Percentiles rank a stretch among this genome's conserved stretches.
phyloP scores from a whole-genome alignment of 2,797 vertebrate genomes.

The Steatocranus sp. region DNA sequence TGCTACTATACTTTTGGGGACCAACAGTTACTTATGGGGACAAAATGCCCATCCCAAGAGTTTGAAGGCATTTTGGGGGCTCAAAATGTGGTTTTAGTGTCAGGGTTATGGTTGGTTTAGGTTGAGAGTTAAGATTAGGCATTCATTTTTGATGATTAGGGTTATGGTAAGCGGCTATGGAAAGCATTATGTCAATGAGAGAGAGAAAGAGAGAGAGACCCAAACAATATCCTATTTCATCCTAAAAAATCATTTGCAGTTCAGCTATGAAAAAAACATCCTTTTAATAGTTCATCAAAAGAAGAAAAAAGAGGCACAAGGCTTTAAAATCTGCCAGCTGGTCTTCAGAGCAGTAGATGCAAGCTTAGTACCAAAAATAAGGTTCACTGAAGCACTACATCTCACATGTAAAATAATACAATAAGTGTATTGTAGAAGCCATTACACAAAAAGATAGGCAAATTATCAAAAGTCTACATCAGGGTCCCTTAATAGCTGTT shows the following conservation, averaged over 20 bases:
- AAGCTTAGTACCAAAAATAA: neutral
- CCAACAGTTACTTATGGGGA: neutral
- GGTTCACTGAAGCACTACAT: neutral
- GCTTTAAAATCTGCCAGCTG: neutral
- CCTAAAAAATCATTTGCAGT: neutral
- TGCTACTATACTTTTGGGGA: neutral
- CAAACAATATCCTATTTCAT: neutral
- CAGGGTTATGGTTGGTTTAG: neutral
- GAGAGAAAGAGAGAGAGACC: too few species aligned
- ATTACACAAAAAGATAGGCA: neutral
- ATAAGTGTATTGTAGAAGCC: neutral
- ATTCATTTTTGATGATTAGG: neutral
- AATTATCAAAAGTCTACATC: neutral
- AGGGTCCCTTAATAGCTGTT: neutral
- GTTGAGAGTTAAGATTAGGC: neutral
- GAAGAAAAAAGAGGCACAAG: neutral
- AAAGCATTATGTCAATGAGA: neutral
- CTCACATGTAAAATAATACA: neutral
- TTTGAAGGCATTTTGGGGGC: neutral
- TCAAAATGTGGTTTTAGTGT: neutral
- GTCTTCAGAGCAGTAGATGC: neutral
- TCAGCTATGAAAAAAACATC: neutral
- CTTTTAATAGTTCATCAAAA: neutral
- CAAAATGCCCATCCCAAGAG: neutral
- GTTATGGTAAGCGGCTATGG: neutral